These are phyloP conservation scores for Tipula lateralis DNA, from an alignment of 2,888 invertebrate species.

Conservation along the genomic window DNA sequence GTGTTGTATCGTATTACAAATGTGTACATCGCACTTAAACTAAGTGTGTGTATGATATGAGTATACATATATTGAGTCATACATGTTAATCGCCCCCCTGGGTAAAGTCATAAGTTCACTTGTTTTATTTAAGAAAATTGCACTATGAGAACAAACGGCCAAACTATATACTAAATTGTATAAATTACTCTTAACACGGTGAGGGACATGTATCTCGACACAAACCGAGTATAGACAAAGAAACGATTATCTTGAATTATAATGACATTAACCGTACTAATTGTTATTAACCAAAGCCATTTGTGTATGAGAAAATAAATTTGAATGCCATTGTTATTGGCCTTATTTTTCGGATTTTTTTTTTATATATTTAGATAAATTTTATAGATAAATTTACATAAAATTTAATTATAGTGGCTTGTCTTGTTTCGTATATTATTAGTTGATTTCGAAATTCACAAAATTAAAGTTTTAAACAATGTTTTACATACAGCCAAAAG, in stretches of 20 bases:
- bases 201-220: background rate
- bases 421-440: background rate
- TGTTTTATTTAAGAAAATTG: background rate
- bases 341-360: background rate
- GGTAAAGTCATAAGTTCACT: background rate
- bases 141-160: background rate
- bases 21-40: background rate
- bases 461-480: background rate
- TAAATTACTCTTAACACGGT: background rate
- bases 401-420: background rate
- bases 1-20: background rate
- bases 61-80: background rate
- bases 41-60: background rate
- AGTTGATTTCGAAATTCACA: background rate
- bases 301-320: background rate
- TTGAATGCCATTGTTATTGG: constrained; percentile 5
- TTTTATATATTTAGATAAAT: background rate
- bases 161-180: background rate
- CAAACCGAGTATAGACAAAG: background rate
- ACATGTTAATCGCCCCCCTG: background rate
- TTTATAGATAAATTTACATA: constrained; percentile 11
- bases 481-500: too few relatives aligned
- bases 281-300: constrained; percentile 19
- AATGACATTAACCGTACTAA: constrained; percentile 24
- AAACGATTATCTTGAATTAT: constrained; percentile 24